These are phyloP conservation scores for Aepyceros melampus DNA, from an alignment of 2,113 vertebrate species.

Conservation along the genomic window DNA sequence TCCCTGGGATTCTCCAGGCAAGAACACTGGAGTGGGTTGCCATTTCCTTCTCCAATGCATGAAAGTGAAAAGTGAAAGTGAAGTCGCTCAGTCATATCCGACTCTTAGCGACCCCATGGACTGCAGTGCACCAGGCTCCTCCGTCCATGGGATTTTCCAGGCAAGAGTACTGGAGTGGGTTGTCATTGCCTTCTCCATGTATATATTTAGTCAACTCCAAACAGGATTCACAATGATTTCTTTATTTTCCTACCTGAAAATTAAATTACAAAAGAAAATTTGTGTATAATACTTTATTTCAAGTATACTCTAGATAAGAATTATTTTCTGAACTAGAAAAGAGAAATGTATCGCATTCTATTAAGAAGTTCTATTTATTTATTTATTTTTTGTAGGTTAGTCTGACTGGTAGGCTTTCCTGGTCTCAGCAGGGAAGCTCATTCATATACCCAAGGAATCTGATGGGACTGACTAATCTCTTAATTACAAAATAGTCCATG, in stretches of 20 bases:
- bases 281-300: not conserved
- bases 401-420: not conserved
- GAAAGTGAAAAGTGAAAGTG: too few relatives aligned
- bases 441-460: not conserved
- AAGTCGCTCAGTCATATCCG: too few relatives aligned
- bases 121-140: accelerated
- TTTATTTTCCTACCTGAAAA: not conserved
- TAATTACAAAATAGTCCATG: not conserved
- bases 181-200: too few relatives aligned
- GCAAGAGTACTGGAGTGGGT: too few relatives aligned
- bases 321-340: not conserved
- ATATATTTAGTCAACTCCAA: not conserved
- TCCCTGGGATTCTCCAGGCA: too few relatives aligned
- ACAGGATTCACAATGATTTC: not conserved
- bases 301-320: not conserved
- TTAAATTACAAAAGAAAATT: not conserved
- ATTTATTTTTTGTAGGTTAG: not conserved
- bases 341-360: not conserved
- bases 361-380: not conserved
- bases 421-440: not conserved
- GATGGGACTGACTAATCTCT: not conserved
- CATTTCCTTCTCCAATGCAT: too few relatives aligned
- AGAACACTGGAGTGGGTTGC: too few relatives aligned
- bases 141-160: too few relatives aligned
- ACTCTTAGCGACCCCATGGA: too few relatives aligned